Conservation (phyloP, 2,797 vertebrate genomes). For the Phyllotis vaccarum region DNA sequence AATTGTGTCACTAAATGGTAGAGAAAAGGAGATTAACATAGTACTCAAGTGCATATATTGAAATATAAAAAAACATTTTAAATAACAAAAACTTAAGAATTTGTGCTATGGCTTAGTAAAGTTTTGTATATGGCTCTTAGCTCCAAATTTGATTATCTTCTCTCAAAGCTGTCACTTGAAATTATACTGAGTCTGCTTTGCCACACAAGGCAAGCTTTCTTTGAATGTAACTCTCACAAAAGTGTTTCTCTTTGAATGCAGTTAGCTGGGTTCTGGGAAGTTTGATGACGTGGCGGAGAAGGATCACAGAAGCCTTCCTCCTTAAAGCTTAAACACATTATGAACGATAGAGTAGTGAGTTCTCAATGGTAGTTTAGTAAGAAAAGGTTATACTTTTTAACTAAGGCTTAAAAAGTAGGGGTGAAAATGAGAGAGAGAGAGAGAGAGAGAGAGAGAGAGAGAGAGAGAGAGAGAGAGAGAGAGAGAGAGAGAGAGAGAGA, state of each 20-base stretch:
- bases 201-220: slow-evolving; percentile 29
- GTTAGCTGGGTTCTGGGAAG: slow-evolving; percentile 6
- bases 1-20: neutral
- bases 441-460: neutral
- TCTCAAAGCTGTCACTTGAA: slow-evolving; percentile 49
- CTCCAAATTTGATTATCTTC: slow-evolving; percentile 59
- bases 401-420: slow-evolving; percentile 9
- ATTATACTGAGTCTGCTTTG: slow-evolving; percentile 43
- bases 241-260: slow-evolving; percentile 38
- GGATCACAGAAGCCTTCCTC: neutral
- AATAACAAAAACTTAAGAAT: slow-evolving; percentile 49
- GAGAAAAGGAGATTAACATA: slow-evolving; percentile 22
- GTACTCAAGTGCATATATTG: slow-evolving; percentile 4
- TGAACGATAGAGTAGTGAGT: neutral
- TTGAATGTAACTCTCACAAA: slow-evolving; percentile 53
- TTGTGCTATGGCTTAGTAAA: slow-evolving; percentile 49
- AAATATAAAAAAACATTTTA: slow-evolving; percentile 23
- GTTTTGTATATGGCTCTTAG: neutral
- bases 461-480: rapidly evolving
- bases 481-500: neutral
- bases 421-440: too few species aligned
- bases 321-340: slow-evolving; percentile 4
- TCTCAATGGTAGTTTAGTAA: neutral
- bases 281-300: neutral
- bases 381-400: neutral